Percentiles rank a stretch among this genome's conserved stretches.
Evolutionary conservation across 2,888 invertebrate species (phyloP).

Genomic region (Eucriotettix oculatus): DNA sequence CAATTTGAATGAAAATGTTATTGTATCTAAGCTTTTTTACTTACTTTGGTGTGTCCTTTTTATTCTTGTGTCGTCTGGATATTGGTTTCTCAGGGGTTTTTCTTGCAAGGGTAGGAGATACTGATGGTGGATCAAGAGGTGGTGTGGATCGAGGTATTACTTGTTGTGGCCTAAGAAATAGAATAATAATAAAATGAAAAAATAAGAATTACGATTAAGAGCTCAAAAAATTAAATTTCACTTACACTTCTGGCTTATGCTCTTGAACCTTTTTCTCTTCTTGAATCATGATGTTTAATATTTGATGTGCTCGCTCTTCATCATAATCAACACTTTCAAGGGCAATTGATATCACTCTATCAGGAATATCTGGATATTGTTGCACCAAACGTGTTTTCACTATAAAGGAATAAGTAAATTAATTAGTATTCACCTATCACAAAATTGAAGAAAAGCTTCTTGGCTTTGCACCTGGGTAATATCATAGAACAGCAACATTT

Average conservation of each 20-base stretch:
- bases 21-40: neutral
- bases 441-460: no score
- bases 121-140: conserved; percentile 1
- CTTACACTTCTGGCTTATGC: neutral
- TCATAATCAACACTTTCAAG: conserved; percentile 77
- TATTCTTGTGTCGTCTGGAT: conserved; percentile 25
- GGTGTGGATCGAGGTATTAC: conserved; percentile 4
- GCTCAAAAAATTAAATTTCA: neutral
- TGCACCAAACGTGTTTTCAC: conserved; percentile 51
- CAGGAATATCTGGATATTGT: conserved; percentile 59
- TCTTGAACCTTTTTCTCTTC: conserved; percentile 35
- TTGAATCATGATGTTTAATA: conserved; percentile 51
- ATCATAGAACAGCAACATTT: no score
- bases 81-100: conserved; percentile 15
- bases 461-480: no score
- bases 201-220: no score
- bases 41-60: conserved; percentile 28
- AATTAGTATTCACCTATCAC: no score
- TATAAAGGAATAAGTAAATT: conserved; percentile 22
- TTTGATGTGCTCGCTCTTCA: conserved; percentile 63
- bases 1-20: neutral
- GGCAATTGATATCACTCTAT: conserved; percentile 67
- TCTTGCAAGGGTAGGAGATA: conserved; percentile 4
- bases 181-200: no score
- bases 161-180: neutral